Conservation (phyloP, 2,888 invertebrate species). For the Eretmocerus hayati region DNA sequence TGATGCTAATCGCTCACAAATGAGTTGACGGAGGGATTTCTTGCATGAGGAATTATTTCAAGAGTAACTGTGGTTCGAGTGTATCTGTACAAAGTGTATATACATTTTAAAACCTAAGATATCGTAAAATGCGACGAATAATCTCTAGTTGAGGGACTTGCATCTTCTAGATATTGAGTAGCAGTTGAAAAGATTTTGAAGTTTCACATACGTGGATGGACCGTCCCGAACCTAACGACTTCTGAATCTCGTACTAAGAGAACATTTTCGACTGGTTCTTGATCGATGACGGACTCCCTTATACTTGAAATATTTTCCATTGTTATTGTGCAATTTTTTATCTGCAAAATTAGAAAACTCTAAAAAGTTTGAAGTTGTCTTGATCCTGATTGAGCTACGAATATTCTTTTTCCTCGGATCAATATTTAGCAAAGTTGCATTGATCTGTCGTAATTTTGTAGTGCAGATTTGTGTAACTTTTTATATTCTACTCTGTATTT, state of each 20-base stretch:
- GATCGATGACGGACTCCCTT: neutral
- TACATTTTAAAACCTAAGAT: slow-evolving; percentile 37
- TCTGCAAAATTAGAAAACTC: no score
- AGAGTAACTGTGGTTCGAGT: slow-evolving; percentile 13
- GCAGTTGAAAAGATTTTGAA: slow-evolving; percentile 27
- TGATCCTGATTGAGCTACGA: no score
- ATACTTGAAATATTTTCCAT: neutral
- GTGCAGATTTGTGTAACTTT: slow-evolving; percentile 12
- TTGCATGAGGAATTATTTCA: slow-evolving; percentile 8
- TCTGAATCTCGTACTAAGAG: slow-evolving; percentile 28
- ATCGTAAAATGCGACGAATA: slow-evolving; percentile 29
- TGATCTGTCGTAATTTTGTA: slow-evolving; percentile 13
- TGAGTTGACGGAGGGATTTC: no score
- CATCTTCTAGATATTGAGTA: slow-evolving; percentile 35
- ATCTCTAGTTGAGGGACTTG: slow-evolving; percentile 23
- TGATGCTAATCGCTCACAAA: no score
- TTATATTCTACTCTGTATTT: slow-evolving; percentile 3
- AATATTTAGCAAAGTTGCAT: slow-evolving; percentile 15
- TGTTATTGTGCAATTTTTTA: no score
- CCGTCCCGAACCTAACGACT: slow-evolving; percentile 37
- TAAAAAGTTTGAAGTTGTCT: no score
- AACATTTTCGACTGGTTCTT: neutral
- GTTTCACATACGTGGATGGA: slow-evolving; percentile 39
- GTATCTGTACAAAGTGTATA: slow-evolving; percentile 42
- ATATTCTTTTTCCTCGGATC: neutral